phyloP scores from a whole-genome alignment of 2,797 vertebrate species.

The Myotis vivesi region DNA sequence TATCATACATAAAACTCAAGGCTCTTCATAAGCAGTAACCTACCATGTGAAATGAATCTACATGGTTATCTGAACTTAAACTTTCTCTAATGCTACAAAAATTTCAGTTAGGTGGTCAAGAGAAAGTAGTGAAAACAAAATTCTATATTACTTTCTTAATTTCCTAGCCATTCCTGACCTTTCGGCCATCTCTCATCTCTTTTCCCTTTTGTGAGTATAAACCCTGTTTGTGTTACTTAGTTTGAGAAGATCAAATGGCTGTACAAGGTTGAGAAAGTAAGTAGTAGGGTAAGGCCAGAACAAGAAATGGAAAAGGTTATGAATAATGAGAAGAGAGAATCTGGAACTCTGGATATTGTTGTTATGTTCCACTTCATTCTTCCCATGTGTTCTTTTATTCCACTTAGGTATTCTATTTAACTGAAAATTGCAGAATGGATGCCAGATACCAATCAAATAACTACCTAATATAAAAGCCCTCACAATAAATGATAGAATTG shows the following conservation, averaged over 20 bases:
- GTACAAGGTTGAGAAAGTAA: not conserved
- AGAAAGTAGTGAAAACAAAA: not conserved
- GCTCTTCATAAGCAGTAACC: not conserved
- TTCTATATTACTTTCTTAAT: slow-evolving; percentile 12
- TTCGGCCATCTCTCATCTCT: not conserved
- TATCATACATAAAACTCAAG: slow-evolving; percentile 27
- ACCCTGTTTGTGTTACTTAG: not conserved
- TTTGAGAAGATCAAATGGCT: not conserved
- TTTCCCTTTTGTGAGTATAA: not conserved
- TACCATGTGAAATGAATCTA: not conserved
- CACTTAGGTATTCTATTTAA: slow-evolving; percentile 37
- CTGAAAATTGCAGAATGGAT: slow-evolving; percentile 18
- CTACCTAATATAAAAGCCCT: slow-evolving; percentile 6
- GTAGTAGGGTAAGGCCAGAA: not conserved
- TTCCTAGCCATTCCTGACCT: not conserved
- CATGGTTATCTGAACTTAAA: not conserved
- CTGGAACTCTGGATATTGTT: not conserved
- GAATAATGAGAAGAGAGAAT: not conserved
- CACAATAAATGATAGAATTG: not conserved
- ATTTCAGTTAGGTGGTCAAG: slow-evolving; percentile 25
- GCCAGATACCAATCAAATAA: slow-evolving; percentile 1
- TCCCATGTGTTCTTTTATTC: not conserved
- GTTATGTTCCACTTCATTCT: not conserved
- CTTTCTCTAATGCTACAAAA: slow-evolving; percentile 37
- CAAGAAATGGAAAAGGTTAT: slow-evolving; percentile 2